A percentile compares a stretch with the other conserved stretches of the same genome.
Conservation (phyloP, 2,113 vertebrate genomes). For the Atlantisia rogersi region DNA sequence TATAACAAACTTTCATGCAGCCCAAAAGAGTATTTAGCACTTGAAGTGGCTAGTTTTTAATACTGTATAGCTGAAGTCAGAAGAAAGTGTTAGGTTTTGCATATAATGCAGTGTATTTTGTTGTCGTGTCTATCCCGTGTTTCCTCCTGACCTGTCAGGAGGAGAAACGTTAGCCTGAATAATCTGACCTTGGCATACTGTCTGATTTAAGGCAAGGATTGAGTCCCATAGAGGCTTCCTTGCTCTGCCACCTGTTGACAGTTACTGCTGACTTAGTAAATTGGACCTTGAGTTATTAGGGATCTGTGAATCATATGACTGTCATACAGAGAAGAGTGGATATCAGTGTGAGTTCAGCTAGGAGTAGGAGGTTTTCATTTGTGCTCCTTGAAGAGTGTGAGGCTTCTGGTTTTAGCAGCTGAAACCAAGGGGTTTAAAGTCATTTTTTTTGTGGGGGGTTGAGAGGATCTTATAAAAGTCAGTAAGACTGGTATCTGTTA, state of each 20-base stretch:
- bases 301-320: background rate
- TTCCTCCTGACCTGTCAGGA: background rate
- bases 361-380: slow-evolving; percentile 9
- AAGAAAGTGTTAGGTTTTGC: background rate
- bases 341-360: background rate
- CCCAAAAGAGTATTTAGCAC: background rate
- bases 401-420: background rate
- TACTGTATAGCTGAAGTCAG: background rate
- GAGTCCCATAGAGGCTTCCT: background rate
- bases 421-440: background rate
- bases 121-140: too few species aligned
- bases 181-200: background rate
- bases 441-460: background rate
- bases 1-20: background rate
- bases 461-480: background rate
- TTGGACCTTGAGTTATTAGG: background rate
- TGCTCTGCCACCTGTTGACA: background rate
- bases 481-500: background rate
- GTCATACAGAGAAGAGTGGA: background rate
- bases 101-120: too few species aligned
- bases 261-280: background rate
- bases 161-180: background rate
- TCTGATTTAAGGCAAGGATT: background rate
- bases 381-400: background rate
- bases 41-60: background rate